Evolutionary conservation across 2,797 vertebrate species (phyloP).

Genomic region (Coreius guichenoti): DNA sequence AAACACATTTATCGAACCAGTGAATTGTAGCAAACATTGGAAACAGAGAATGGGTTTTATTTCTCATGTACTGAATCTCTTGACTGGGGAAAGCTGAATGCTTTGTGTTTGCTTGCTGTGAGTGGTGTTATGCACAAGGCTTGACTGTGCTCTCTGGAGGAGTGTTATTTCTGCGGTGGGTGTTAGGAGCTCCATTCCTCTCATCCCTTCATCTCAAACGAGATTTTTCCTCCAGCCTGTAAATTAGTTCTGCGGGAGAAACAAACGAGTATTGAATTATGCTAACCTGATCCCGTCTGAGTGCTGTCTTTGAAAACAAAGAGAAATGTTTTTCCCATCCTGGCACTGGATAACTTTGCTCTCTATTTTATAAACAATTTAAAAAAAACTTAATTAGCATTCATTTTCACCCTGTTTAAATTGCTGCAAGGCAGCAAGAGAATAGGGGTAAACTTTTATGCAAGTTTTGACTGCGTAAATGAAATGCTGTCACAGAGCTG

Average conservation of each 20-base stretch:
- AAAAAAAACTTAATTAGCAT: slow-evolving; percentile 47
- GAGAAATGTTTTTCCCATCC: slow-evolving; percentile 32
- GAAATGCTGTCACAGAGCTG: not conserved
- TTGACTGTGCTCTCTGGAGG: slow-evolving; percentile 47
- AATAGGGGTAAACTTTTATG: not conserved
- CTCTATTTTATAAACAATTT: slow-evolving; percentile 37
- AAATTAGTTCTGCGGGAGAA: slow-evolving; percentile 56
- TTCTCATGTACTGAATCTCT: slow-evolving; percentile 19
- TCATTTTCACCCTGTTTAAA: slow-evolving; percentile 44
- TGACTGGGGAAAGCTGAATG: slow-evolving; percentile 33
- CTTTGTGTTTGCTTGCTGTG: slow-evolving; percentile 22
- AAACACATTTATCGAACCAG: slow-evolving; percentile 14
- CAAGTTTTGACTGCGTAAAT: not conserved
- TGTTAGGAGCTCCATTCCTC: slow-evolving; percentile 36
- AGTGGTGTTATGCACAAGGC: slow-evolving; percentile 43
- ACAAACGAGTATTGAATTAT: slow-evolving; percentile 59
- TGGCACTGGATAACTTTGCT: slow-evolving; percentile 23
- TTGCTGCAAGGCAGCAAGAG: not conserved
- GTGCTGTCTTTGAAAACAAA: slow-evolving; percentile 37
- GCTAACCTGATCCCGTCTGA: slow-evolving; percentile 53
- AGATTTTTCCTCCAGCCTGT: slow-evolving; percentile 51
- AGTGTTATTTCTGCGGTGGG: slow-evolving; percentile 38
- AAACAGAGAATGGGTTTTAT: slow-evolving; percentile 28
- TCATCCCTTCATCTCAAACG: slow-evolving; percentile 34
- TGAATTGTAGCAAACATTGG: slow-evolving; percentile 23